These are phyloP conservation scores for Microctonus aethiopoides DNA, from an alignment of 2,888 invertebrate species.

Conservation along the genomic window DNA sequence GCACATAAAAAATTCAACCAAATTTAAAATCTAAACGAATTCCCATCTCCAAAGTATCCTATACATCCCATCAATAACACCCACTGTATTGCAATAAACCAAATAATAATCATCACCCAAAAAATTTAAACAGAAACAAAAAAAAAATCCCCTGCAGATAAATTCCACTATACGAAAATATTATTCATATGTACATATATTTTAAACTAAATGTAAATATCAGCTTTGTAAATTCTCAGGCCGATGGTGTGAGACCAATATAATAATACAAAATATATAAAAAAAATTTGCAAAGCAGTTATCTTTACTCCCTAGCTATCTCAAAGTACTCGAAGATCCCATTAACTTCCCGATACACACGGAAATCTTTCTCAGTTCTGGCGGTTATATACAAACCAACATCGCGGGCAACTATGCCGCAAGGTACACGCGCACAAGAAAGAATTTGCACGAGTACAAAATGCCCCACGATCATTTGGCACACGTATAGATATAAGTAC, in stretches of 20 bases:
- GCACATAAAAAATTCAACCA: too few species aligned
- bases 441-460: conserved; percentile 1
- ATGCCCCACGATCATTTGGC: conserved; percentile 3
- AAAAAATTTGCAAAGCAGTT: not conserved
- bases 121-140: not conserved
- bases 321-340: conserved; percentile 10
- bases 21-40: too few species aligned
- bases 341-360: conserved; percentile 16
- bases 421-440: conserved; percentile 7
- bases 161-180: too few species aligned
- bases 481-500: not conserved
- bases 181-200: not conserved
- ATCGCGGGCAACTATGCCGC: not conserved
- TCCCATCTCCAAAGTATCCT: too few species aligned
- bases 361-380: conserved; percentile 4
- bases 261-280: conserved; percentile 24
- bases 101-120: too few species aligned
- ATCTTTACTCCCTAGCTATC: not conserved
- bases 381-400: not conserved
- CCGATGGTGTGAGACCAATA: not conserved
- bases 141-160: not conserved
- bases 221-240: not conserved
- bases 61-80: too few species aligned
- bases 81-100: too few species aligned
- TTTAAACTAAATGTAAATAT: not conserved